Evolutionary conservation across 1,140 invertebrate genomes (phyloP).

Genomic region (Leptinotarsa undecemlineata): DNA sequence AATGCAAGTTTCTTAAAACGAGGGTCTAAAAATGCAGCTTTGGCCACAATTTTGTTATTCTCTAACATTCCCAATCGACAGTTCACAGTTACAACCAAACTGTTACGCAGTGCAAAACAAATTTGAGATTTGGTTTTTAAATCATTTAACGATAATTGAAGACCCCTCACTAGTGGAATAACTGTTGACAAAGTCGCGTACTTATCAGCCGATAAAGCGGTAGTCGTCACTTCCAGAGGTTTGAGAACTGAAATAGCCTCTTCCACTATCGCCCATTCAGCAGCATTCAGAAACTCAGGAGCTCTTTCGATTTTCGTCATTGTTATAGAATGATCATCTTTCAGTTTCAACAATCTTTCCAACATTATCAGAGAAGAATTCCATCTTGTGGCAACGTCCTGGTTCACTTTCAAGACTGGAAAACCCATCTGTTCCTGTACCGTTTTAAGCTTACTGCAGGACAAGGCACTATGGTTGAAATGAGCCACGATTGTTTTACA

Average conservation of each 20-base stretch:
- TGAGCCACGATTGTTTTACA: slow-evolving; percentile 13
- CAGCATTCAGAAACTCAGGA: slow-evolving; percentile 32
- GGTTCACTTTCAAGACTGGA: slow-evolving; percentile 42
- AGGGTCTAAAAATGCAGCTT: slow-evolving; percentile 12
- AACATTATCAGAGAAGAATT: slow-evolving; percentile 50
- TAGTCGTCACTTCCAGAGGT: background rate
- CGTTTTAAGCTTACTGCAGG: slow-evolving; percentile 29
- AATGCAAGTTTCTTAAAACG: slow-evolving; percentile 19
- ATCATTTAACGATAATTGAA: slow-evolving; percentile 39
- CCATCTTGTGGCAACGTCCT: slow-evolving; percentile 48
- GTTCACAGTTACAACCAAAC: background rate
- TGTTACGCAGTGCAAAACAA: background rate
- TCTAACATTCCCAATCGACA: background rate
- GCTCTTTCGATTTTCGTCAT: slow-evolving; percentile 10
- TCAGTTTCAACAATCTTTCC: slow-evolving; percentile 36
- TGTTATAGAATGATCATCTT: slow-evolving; percentile 27
- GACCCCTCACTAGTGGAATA: slow-evolving; percentile 42
- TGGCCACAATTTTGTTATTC: background rate
- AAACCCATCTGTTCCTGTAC: slow-evolving; percentile 35
- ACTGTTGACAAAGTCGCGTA: background rate
- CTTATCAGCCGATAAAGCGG: background rate
- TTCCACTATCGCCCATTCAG: slow-evolving; percentile 24
- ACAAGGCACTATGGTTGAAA: too few species aligned
- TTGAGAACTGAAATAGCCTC: slow-evolving; percentile 8
- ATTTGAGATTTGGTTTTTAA: background rate